Base-by-base conservation (phyloP, 2,113 vertebrate species). In the Caracal caracal region DNA sequence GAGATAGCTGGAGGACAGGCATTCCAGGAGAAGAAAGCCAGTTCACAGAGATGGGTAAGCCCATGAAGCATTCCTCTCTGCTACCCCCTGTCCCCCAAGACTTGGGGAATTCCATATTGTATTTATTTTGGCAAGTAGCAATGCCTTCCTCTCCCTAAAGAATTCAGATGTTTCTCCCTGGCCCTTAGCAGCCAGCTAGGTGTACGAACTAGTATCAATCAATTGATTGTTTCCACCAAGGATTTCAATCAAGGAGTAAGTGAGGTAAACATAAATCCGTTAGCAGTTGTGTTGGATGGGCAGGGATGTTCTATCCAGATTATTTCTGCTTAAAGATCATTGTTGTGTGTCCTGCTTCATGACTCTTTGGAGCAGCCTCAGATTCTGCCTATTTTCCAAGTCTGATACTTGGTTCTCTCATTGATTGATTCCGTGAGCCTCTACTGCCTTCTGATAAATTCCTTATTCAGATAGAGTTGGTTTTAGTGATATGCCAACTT, bases 71-170 rank as follows among this genome's bases (percentile, higher is more conserved):
- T 63, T 63, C 24, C 40, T 37, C 6, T 49, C 51, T 30, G 0
- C 63, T 20, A 2, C 22, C 11, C 10, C 40, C 12, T 26, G 6
- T 26, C 12, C 40, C 19, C 19, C 40, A 53, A 40, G 76, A 51
- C 53, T 65, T 82, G 43, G 26, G 40, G 53, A 61, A 53, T 94
- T 94, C 40, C 53, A 73, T 61, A 49, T 10, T 51, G 19, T 37
- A 51, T 88, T 88, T 73, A 73, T 63, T 94, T 73, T 73, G 76
- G n/a, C 53, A 88, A 88, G 51, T 81, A 88, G 56, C 40, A 88
- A 82, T 88, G 19, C 10, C 20, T 88, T 63, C 65, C 53, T 88
- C 65, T 88, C 53, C 4, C 6, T 88, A 51, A 81, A 71, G 20
- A 81, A 51, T 63, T 88, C n/a, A 63, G 20, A 24, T 40, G 26